Percentiles rank a stretch among this genome's conserved stretches.
phyloP scores from a whole-genome alignment of 1,140 invertebrate genomes.

The Drosophila elegans region DNA sequence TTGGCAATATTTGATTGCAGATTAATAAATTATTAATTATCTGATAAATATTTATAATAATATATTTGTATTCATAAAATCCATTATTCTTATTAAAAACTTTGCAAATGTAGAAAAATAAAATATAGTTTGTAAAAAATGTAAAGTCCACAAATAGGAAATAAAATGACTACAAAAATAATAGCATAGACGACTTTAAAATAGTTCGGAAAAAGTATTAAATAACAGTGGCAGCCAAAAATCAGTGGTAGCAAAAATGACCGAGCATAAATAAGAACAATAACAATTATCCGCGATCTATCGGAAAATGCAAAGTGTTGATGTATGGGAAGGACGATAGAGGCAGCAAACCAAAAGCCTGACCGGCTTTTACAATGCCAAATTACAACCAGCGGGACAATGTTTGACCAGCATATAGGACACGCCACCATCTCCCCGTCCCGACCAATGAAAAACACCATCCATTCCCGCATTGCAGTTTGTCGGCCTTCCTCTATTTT shows the following conservation, averaged over 20 bases:
- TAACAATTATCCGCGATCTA: constrained; percentile 61
- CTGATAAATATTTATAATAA: no score
- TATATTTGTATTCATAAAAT: background rate
- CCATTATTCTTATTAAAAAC: no score
- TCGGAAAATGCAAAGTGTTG: constrained; percentile 35
- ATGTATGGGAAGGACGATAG: constrained; percentile 2
- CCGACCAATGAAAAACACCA: background rate
- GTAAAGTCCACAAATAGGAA: background rate
- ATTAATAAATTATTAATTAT: no score
- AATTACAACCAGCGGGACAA: constrained; percentile 46
- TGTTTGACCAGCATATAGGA: constrained; percentile 21
- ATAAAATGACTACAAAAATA: background rate
- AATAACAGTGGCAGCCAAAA: constrained; percentile 1
- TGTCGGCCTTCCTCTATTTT: background rate
- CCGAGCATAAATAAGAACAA: constrained; percentile 68
- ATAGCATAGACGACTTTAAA: background rate
- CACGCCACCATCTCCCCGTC: background rate
- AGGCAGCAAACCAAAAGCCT: constrained; percentile 35
- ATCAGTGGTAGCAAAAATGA: constrained; percentile 9
- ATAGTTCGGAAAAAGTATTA: background rate
- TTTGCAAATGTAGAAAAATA: no score
- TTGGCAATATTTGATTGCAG: no score
- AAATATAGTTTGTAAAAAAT: no score
- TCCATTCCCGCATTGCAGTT: constrained; percentile 33
- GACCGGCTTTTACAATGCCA: constrained; percentile 44